phyloP scores from a whole-genome alignment of 2,797 vertebrate genomes.

The Chelidonichthys spinosus region DNA sequence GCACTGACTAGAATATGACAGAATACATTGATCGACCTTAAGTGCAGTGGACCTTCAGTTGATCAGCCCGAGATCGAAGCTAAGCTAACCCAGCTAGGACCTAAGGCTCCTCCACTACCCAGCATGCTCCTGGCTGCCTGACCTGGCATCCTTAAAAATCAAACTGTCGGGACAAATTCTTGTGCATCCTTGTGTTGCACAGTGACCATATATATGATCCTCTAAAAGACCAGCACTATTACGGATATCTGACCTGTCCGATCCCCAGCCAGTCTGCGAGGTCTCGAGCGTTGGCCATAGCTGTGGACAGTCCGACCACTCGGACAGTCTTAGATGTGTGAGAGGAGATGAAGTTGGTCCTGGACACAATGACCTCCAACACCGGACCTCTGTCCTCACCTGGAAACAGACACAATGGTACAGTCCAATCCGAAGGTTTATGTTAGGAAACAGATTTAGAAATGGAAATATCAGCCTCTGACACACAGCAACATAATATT shows the following conservation, averaged over 20 bases:
- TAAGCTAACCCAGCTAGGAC: no score
- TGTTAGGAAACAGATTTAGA: not conserved
- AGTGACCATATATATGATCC: no score
- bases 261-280: conserved; percentile 98
- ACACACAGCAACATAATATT: not conserved
- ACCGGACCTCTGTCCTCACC: conserved; percentile 98
- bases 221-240: no score
- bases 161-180: no score
- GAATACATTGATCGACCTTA: no score
- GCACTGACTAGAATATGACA: no score
- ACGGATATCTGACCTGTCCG: conserved; percentile 83
- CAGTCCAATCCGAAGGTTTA: not conserved
- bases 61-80: no score
- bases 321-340: conserved; percentile 93
- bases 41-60: no score
- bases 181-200: no score
- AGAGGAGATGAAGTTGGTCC: conserved; percentile 99
- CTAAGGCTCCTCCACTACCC: no score
- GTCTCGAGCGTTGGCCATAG: conserved; percentile 97
- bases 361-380: conserved; percentile 97
- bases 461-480: not conserved
- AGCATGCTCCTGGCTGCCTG: no score
- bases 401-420: conserved; percentile 62
- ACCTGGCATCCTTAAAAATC: no score
- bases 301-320: conserved; percentile 95